These are phyloP conservation scores for Gallinago jamesoni DNA, from an alignment of 2,113 vertebrate species.

Conservation along the genomic window DNA sequence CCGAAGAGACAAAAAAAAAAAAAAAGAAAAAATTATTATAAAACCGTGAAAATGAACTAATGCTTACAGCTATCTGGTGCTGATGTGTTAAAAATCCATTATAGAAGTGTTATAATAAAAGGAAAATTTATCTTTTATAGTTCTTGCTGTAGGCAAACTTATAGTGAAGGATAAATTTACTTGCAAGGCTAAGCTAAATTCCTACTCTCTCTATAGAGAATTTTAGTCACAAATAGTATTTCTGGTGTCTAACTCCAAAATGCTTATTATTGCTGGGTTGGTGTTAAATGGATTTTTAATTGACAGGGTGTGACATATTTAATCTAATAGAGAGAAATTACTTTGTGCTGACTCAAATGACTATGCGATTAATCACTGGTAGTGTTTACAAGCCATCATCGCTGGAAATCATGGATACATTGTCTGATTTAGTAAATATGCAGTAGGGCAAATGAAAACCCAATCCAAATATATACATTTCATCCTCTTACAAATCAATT, in stretches of 20 bases:
- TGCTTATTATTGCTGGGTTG: slow-evolving; percentile 7
- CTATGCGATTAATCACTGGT: slow-evolving; percentile 16
- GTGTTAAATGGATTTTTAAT: slow-evolving; percentile 39
- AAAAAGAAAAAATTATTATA: neutral
- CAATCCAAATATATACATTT: slow-evolving; percentile 8
- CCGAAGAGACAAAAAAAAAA: neutral
- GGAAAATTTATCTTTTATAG: neutral
- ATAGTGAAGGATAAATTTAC: neutral
- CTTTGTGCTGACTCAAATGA: slow-evolving; percentile 22
- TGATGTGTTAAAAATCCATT: neutral
- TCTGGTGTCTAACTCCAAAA: neutral
- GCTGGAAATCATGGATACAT: slow-evolving; percentile 28
- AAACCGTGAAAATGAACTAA: neutral
- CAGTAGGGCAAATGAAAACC: slow-evolving; percentile 11
- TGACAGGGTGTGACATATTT: slow-evolving; percentile 30
- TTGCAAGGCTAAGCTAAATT: neutral
- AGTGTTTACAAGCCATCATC: slow-evolving; percentile 40
- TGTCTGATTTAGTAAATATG: slow-evolving; percentile 41
- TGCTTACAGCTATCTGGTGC: neutral
- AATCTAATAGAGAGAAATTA: slow-evolving; percentile 43
- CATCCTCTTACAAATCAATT: slow-evolving; percentile 26
- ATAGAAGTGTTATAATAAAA: neutral
- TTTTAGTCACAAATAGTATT: neutral
- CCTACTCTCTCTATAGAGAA: neutral
- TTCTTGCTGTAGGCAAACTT: neutral